Percentiles rank a stretch among this genome's conserved stretches.
These are phyloP conservation scores for Sterna hirundo DNA, from an alignment of 2,113 vertebrate species.

Conservation along the genomic window DNA sequence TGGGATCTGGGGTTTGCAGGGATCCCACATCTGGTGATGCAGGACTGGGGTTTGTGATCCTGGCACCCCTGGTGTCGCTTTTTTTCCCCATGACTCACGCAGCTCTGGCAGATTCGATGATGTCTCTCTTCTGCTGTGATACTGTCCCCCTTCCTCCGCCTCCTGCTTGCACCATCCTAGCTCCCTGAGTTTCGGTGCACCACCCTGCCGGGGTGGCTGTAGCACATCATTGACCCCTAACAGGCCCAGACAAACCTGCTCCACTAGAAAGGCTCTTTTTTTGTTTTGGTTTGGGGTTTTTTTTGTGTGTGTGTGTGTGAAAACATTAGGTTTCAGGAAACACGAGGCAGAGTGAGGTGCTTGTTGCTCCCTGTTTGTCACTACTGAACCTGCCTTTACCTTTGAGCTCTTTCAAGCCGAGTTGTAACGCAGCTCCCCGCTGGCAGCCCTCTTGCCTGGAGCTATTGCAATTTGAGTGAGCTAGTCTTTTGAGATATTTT, in stretches of 20 bases:
- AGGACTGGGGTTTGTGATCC: not conserved
- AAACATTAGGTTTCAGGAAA: not conserved
- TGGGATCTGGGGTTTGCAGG: too few species aligned
- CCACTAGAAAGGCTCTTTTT: not conserved
- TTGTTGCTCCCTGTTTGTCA: not conserved
- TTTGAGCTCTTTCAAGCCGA: not conserved
- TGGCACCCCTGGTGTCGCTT: not conserved
- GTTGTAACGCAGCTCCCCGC: not conserved
- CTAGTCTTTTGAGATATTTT: not conserved
- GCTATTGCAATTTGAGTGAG: slow-evolving; percentile 1
- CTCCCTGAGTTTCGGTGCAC: not conserved
- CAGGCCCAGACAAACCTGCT: not conserved
- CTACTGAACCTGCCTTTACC: not conserved
- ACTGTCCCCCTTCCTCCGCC: not conserved
- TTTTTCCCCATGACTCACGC: not conserved
- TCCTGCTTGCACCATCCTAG: not conserved
- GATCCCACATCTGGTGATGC: too few species aligned
- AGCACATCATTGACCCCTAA: not conserved
- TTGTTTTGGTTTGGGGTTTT: too few species aligned
- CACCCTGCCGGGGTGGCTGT: not conserved
- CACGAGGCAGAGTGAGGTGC: not conserved
- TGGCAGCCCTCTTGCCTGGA: not conserved
- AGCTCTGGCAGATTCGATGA: not conserved
- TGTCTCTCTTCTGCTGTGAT: not conserved
- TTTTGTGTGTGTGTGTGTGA: not conserved